Conservation (phyloP, 1,140 invertebrate genomes). For the Lordiphosa collinella region DNA sequence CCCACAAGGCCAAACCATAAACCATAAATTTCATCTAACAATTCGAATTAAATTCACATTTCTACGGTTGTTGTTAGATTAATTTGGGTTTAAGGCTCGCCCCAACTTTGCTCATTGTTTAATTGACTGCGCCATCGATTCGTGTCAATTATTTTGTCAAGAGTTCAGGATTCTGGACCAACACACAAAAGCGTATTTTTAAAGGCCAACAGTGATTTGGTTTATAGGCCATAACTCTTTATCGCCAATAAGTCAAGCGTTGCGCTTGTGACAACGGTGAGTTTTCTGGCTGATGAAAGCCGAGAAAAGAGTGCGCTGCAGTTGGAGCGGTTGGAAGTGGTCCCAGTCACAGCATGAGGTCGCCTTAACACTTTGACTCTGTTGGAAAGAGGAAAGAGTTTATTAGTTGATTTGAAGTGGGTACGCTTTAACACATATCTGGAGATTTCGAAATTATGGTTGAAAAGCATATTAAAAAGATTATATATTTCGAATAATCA, state of each 20-base stretch:
- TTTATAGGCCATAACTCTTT: constrained; percentile 78
- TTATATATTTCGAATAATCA: no score
- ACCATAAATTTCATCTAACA: constrained; percentile 59
- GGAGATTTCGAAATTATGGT: no score
- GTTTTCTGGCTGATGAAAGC: constrained; percentile 1
- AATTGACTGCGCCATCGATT: constrained; percentile 33
- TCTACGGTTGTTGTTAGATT: constrained; percentile 54
- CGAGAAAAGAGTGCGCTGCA: constrained; percentile 8
- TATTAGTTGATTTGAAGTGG: no score
- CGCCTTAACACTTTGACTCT: constrained; percentile 13
- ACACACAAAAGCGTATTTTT: constrained; percentile 40
- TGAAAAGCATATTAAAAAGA: no score
- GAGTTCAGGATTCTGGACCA: constrained; percentile 10
- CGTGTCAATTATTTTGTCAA: constrained; percentile 39
- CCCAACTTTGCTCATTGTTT: constrained; percentile 30
- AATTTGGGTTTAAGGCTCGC: constrained; percentile 11
- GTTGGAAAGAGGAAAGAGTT: no score
- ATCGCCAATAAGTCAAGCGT: constrained; percentile 49
- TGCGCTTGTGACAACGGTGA: constrained; percentile 25
- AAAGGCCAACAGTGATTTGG: constrained; percentile 63
- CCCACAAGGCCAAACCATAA: constrained; percentile 27
- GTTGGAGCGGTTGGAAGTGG: no score
- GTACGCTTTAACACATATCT: no score
- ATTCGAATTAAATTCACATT: constrained; percentile 73
- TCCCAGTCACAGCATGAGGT: constrained; percentile 30